These are phyloP conservation scores for Megaptera novaeangliae DNA, from an alignment of 2,113 vertebrate genomes.

Conservation along the genomic window DNA sequence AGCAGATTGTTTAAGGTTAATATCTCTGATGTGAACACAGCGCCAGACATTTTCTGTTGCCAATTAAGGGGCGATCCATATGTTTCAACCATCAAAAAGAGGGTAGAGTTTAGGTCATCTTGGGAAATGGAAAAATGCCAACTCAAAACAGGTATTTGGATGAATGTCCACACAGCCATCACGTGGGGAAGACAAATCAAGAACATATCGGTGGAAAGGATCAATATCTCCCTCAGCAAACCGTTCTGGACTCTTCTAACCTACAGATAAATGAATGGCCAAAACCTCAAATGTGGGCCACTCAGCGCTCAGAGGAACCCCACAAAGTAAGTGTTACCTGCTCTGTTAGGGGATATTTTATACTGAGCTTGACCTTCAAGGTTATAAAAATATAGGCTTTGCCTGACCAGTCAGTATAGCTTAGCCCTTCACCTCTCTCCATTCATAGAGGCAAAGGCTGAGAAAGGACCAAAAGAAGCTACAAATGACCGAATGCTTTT, in stretches of 20 bases:
- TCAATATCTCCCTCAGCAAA: neutral
- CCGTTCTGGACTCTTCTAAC: neutral
- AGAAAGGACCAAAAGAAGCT: neutral
- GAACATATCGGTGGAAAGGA: neutral
- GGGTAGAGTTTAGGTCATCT: neutral
- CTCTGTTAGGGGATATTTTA: neutral
- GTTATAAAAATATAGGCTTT: conserved; percentile 23
- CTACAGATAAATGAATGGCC: neutral
- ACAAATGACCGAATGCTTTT: neutral
- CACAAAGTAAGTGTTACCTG: neutral
- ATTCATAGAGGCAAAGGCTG: neutral
- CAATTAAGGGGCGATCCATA: neutral
- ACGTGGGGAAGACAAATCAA: neutral
- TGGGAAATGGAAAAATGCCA: conserved; percentile 37
- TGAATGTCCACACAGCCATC: neutral
- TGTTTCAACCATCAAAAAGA: neutral
- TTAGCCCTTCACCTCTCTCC: neutral
- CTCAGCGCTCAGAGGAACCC: neutral
- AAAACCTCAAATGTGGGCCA: neutral
- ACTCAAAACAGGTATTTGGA: neutral
- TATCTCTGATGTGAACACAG: neutral
- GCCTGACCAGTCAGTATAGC: neutral
- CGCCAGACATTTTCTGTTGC: conserved; percentile 24
- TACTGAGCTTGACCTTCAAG: conserved; percentile 16
- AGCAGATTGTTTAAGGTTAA: conserved; percentile 33